Base-by-base conservation (phyloP, 1,140 invertebrate genomes). In the Polyergus mexicanus region DNA sequence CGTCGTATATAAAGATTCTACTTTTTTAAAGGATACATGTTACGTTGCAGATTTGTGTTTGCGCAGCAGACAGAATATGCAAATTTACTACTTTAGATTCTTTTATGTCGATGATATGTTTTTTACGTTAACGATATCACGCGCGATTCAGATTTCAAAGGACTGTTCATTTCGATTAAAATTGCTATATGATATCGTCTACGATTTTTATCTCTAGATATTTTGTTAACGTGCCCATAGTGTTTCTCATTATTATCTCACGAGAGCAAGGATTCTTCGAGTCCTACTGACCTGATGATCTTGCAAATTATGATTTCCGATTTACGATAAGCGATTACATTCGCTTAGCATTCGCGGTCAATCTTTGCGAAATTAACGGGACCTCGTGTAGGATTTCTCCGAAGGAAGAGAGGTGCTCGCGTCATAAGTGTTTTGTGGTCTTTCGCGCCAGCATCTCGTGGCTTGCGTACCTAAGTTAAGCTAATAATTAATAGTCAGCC, bases 401-500 rank as follows among this genome's bases (percentile, higher is more conserved):
- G 38, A 5, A 28, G 32, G 25, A 44, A 19, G 7, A 44, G 10
- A 71, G 16, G 47, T 47, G 41, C 60, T 69, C 63, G 68, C 65
- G 35, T 68, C 44, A 68, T 10, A 22, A 68, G 22, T 38, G 13
- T 25, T 65, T 51, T 51, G 47, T 56, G 22, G 32, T 54, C 38
- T 47, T 47, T 60, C 13, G 68, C 68, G 78, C 41, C 25, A 74
- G 25, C 78, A 32, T 81, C 78, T 44, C n/a, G 25, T 28, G 25
- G 25, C 25, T 28, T 28, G 25, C 28, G 78, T 51, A 66, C 41
- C 25, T 60, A 85, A 89, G 90, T 85, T 85, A n/a, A 60, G 85
- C 77, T 85, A 92, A 91, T 91, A 86, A 86, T 92, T 91, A 84
- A 92, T 91, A 91, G 91, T 89, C 87, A 92, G 91, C 80, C 87